Base-by-base conservation (phyloP, 2,797 vertebrate genomes). In the Enteromius unitaeniatus region DNA sequence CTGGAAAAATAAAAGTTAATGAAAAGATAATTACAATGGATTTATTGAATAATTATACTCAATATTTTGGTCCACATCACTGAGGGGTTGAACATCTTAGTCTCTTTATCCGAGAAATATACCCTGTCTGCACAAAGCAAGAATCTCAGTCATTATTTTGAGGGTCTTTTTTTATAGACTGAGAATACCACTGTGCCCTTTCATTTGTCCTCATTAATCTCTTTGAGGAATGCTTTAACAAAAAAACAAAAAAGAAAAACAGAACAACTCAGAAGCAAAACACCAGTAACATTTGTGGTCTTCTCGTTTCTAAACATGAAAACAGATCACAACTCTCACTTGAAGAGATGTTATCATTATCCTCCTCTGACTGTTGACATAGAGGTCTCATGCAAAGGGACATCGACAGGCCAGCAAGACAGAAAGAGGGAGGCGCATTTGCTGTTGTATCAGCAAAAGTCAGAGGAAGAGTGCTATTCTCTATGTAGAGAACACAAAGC, bases 401-500 rank as follows among this genome's bases (percentile, higher is more conserved):
- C 55, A 80, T 89, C 92, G 91, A 92, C 84, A 88, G 91, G 93
- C 70, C 83, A 69, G 93, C 94, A 19, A 51, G 49, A 51, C 49
- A 51, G 49, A 51, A 94, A 94, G 87, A 86, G 69, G 94, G 94
- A 95, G 94, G 91, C 88, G 87, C 87, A 84, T 79, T 51, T 80
- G 91, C 92, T 93, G 94, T 95, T 93, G 93, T 92, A 92, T 94
- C 94, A 95, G 94, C 94, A 94, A 91, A 94, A 94, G 88, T 79
- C 55, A 90, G 80, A 94, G 94, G 94, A 95, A 94, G 92, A 94
- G 88, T 90, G 90, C 92, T 92, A 95, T 95, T 95, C 93, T 92
- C 51, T 72, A 15, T 93, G 92, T 88, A 84, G 91, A 86, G 90
- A 95, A 94, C 91, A 93, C 92, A 85, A 88, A 89, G 84, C 95